Evolutionary conservation across 2,888 invertebrate species (phyloP), one percentile per base, ranked within the genome.

Genomic region (Cosmia trapezina): DNA sequence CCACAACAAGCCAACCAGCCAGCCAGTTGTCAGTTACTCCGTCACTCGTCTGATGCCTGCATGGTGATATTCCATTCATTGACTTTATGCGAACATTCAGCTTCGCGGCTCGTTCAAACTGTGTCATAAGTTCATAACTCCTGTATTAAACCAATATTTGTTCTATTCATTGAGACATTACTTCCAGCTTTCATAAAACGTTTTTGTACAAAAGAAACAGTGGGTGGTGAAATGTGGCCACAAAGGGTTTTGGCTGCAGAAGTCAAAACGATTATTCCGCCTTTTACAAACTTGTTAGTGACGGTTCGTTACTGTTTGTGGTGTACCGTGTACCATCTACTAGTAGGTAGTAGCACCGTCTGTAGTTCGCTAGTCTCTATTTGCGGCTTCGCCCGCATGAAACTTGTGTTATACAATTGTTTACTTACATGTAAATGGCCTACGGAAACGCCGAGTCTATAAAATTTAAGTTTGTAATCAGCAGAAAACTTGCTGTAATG

Each of bases 31-130:
- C 70, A 67, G 77, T 73, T 61, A 63, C 28, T 65, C 72, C 61
- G 73, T 65, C 83, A 78, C 33, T 64, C 70, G 78, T 81, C 77
- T 71, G 73, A 79, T 79, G 62, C 69, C 63, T 57, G 60, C 74
- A 67, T 80, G 57, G 63, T 72, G 76, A 84, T 82, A 84, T 80
- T 82, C 78, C 80, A 86, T 85, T 85, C 86, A 85, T 74, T 88
- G 85, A 77, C 80, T 86, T 84, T 53, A 71, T n/a, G 71, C 76
- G 79, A 77, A 86, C 85, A 88, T 87, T 86, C 83, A 83, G 86
- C 80, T 85, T 86, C 81, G 74, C 71, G 53, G 70, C 70, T 70
- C 71, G 76, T 83, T 80, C 73, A 33, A 57, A 66, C 12, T 33
- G 59, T 37, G 59, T 37, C 57, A 51, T 73, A 49, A 45, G n/a